Evolutionary conservation across 2,113 vertebrate species (phyloP).

Genomic region (Festucalex cinctus): DNA sequence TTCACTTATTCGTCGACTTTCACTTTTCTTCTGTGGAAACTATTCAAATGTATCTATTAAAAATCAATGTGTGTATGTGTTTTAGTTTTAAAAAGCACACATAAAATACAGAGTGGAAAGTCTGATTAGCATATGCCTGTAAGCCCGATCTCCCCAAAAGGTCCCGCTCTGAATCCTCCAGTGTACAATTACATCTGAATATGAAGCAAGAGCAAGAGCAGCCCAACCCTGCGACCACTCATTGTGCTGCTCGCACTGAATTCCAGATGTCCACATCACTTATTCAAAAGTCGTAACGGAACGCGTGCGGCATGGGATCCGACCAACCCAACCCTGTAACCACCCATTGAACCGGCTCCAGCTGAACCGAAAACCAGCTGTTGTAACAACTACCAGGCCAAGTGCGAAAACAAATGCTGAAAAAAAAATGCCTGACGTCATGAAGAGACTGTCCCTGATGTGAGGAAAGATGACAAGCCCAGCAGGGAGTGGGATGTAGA

Average conservation of each 20-base stretch:
- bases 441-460: background rate
- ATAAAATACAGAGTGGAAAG: background rate
- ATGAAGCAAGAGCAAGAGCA: background rate
- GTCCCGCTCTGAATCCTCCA: background rate
- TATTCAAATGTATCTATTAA: background rate
- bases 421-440: background rate
- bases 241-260: background rate
- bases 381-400: background rate
- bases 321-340: background rate
- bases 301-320: background rate
- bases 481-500: background rate
- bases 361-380: constrained; percentile 4
- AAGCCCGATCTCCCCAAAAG: background rate
- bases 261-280: constrained; percentile 1
- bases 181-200: background rate
- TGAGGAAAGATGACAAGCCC: constrained; percentile 1
- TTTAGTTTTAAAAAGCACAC: background rate
- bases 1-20: background rate
- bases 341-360: constrained; percentile 1
- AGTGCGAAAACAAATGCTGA: background rate
- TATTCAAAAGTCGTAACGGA: background rate
- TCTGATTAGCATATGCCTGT: background rate
- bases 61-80: background rate
- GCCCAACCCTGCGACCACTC: background rate
- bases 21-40: too few relatives aligned